These are phyloP conservation scores for Platorchestia sp. DNA, from an alignment of 1,140 invertebrate species.

Conservation along the genomic window DNA sequence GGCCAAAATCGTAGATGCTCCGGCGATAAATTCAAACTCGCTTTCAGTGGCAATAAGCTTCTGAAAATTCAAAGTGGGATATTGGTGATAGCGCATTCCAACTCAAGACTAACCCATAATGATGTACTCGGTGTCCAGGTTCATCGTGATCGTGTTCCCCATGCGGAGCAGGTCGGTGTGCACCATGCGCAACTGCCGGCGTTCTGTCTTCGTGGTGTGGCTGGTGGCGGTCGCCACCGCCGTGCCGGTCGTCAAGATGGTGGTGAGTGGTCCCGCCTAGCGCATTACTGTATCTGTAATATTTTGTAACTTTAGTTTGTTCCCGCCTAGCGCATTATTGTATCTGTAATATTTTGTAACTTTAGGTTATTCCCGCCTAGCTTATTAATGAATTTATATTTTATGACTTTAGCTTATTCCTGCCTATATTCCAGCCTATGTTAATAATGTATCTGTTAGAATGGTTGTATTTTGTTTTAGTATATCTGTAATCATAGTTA, in stretches of 20 bases:
- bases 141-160: constrained; percentile 74
- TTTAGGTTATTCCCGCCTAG: not conserved
- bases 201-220: constrained; percentile 72
- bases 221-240: constrained; percentile 70
- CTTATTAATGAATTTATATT: not conserved
- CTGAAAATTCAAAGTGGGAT: too few relatives aligned
- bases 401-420: too few relatives aligned
- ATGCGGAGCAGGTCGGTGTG: constrained; percentile 73
- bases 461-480: too few relatives aligned
- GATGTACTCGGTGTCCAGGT: constrained; percentile 69
- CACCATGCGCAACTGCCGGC: constrained; percentile 72
- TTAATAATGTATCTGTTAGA: too few relatives aligned
- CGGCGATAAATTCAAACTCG: too few relatives aligned
- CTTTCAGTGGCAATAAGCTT: too few relatives aligned
- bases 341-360: too few relatives aligned
- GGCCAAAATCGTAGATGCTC: too few relatives aligned
- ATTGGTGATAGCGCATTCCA: not conserved
- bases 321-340: not conserved
- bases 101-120: not conserved
- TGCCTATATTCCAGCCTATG: too few relatives aligned
- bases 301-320: too few relatives aligned
- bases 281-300: not conserved
- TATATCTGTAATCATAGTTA: too few relatives aligned
- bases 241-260: constrained; percentile 70
- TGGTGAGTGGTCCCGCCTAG: constrained; percentile 68